Evolutionary conservation across 1,140 invertebrate species (phyloP), one percentile per base, ranked within the genome.

Genomic region (Lordiphosa mommai): DNA sequence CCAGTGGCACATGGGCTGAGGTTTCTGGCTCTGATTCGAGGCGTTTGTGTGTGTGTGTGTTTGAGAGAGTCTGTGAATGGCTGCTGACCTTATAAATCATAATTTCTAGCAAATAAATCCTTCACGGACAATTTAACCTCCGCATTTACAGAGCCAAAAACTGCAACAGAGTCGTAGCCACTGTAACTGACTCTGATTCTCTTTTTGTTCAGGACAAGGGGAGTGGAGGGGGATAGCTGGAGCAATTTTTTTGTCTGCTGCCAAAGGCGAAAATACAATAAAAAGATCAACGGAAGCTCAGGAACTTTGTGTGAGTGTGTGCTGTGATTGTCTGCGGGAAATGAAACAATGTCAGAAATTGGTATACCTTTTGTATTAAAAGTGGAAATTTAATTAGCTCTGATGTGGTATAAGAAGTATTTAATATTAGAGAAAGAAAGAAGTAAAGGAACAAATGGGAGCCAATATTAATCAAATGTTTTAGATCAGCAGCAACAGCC

Each of bases 81-180:
- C 76, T 66, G 63, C 55, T 72, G 55, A 61, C 50, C 76, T 84
- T 82, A 82, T 84, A 82, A 82, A 82, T 82, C 76, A 82, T 82
- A 84, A 82, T 82, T 76, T 72, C 67, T 55, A 77, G 73, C 71
- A 84, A 84, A 82, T 82, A 82, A 82, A 82, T 82, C 76, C 77
- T 82, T 82, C 59, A 84, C 72, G 76, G 77, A 72, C 77, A 82
- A 82, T 82, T 82, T 64, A 84, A 74, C 77, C 59, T 61, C 38
- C 47, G 53, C 51, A 60, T 43, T 61, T 51, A 44, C 47, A 38
- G 44, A 65, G 56, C 46, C 71, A 70, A 43, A 71, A 80, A 71
- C 38, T 73, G 76, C 76, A 80, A 82, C 76, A 82, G 27, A 47
- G 57, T 50, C 38, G 65, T 38, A 44, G 59, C 17, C 33, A 30